Evolutionary conservation across 1,140 invertebrate species (phyloP), one percentile per base, ranked within the genome.

Genomic region (Halyomorpha halys): DNA sequence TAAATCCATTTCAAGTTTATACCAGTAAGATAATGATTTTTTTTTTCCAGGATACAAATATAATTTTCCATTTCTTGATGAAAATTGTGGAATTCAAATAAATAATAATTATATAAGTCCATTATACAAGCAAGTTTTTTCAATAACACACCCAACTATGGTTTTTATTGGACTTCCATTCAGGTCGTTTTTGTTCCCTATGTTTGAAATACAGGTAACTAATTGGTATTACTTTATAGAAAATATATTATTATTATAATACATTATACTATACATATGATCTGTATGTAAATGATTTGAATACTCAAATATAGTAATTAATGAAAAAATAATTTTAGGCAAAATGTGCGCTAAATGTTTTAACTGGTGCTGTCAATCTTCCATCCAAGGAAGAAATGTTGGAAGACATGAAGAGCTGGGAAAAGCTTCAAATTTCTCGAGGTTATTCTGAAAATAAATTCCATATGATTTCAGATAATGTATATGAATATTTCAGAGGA

Each of bases 101-200:
- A 83, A 87, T 23, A 83, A 89, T 30, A 89, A 90, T 70, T 84
- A 83, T 72, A 84, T 97, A 2, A 82, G 83, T 68, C 87, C 88
- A 0, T 81, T 97, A 1, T 95, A 90, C 78, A 90, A 91, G 69
- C 91, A 96, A 71, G 71, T 93, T 23, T 81, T 95, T 51, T 86
- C 92, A 69, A 86, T 85, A 21, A 76, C 84, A 61, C 83, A 86
- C 71, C 87, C 89, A 16, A 81, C 81, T 23, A 82, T 96, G 76
- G 85, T 81, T 53, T 80, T 96, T 61, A 81, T 94, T 67, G 91
- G 91, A 0, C 75, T 95, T 23, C 86, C 86, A 1, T 87, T 83
- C 71, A 83, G 84, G 68, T 84, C 91, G 0, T 86, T 87, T 70
- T 88, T 91, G 0, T 93, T 93, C 71, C 85, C 86, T 44, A 84